These are phyloP conservation scores for Heliothis peltigera DNA, from an alignment of 2,888 invertebrate species.

Conservation along the genomic window DNA sequence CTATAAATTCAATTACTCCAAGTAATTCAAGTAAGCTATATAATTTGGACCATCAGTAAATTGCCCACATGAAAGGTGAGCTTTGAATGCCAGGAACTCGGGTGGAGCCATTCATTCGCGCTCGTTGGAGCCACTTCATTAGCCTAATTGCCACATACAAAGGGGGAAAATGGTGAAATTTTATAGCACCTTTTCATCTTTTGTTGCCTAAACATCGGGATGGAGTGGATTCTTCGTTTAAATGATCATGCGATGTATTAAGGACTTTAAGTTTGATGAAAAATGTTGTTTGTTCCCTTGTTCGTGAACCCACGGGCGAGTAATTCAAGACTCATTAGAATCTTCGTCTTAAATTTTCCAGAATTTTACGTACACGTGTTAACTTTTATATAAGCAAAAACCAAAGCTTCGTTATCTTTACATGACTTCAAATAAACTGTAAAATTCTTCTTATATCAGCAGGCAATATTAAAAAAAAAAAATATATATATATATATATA, in stretches of 20 bases:
- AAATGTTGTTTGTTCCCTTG: constrained; percentile 29
- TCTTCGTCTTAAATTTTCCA: constrained; percentile 12
- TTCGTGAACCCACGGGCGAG: constrained; percentile 4
- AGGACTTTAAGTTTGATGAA: constrained; percentile 46
- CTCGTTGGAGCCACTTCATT: constrained; percentile 84
- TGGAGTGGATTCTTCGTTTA: constrained; percentile 63
- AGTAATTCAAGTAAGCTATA: constrained; percentile 76
- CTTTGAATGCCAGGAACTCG: constrained; percentile 81
- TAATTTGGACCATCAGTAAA: constrained; percentile 83
- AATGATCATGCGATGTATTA: constrained; percentile 33
- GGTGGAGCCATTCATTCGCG: constrained; percentile 84
- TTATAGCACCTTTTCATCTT: constrained; percentile 86
- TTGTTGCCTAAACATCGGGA: constrained; percentile 76
- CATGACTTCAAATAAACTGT: too few species aligned
- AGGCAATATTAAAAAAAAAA: too few species aligned
- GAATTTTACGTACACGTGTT: constrained; percentile 2
- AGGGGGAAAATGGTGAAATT: constrained; percentile 85
- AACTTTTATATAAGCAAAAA: not conserved
- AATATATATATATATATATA: too few species aligned
- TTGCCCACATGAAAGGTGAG: constrained; percentile 88
- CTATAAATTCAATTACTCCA: constrained; percentile 60
- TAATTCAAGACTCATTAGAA: constrained; percentile 38
- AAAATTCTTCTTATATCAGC: too few species aligned
- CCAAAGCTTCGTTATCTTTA: too few species aligned
- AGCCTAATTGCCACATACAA: constrained; percentile 88